Percentiles rank a stretch among this genome's conserved stretches.
Conservation (phyloP, 92 coral and sea anemone genomes). For the Nematostella vectensis region DNA sequence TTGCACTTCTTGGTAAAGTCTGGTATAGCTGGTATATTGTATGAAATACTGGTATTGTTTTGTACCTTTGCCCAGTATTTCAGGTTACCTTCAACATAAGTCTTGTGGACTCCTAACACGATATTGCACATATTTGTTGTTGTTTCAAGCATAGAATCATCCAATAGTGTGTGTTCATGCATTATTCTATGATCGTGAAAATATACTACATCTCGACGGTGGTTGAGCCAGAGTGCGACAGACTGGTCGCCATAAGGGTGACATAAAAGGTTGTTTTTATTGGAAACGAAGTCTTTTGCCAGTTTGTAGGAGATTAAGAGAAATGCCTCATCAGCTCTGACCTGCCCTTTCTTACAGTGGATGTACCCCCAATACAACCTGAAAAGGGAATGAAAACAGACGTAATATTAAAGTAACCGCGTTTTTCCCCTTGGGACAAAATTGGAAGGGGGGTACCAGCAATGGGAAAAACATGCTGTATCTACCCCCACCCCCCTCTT, state of each 20-base stretch:
- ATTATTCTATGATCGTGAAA: slow-evolving; percentile 74
- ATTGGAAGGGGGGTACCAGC: too few species aligned
- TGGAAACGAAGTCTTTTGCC: slow-evolving; percentile 53
- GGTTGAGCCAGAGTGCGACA: slow-evolving; percentile 84
- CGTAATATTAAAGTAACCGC: not conserved
- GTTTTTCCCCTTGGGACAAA: too few species aligned
- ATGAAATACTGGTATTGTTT: slow-evolving; percentile 26
- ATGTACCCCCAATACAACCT: slow-evolving; percentile 94
- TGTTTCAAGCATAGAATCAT: slow-evolving; percentile 34
- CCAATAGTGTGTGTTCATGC: slow-evolving; percentile 22
- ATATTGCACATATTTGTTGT: slow-evolving; percentile 42
- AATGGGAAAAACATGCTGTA: too few species aligned
- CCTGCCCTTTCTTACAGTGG: slow-evolving; percentile 79
- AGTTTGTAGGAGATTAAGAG: slow-evolving; percentile 65
- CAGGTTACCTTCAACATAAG: slow-evolving; percentile 61
- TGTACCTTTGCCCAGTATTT: slow-evolving; percentile 61
- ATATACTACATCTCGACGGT: slow-evolving; percentile 43
- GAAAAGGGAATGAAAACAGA: not conserved
- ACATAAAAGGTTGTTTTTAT: slow-evolving; percentile 60
- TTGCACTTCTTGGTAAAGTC: slow-evolving; percentile 50
- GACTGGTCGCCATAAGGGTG: slow-evolving; percentile 92
- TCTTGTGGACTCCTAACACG: slow-evolving; percentile 67
- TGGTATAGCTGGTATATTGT: slow-evolving; percentile 48
- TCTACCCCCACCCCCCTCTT: too few species aligned
- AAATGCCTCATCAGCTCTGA: slow-evolving; percentile 89